Percentiles rank a stretch among this genome's conserved stretches.
Evolutionary conservation across 2,113 vertebrate genomes (phyloP).

Genomic region (Cyphomyrus discorhynchus): DNA sequence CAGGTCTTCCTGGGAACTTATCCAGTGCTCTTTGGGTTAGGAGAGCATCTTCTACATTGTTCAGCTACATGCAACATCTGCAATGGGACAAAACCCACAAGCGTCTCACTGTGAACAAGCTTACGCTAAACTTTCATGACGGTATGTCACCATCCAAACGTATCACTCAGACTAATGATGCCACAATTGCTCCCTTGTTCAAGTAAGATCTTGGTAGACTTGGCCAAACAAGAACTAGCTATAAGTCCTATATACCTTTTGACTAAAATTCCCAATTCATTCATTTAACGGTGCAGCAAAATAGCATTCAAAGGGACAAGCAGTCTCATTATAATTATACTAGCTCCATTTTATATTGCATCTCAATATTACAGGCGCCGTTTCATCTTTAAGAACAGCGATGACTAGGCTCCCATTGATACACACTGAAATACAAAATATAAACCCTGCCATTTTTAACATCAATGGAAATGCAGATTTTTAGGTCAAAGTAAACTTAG

Average conservation of each 20-base stretch:
- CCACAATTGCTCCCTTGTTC: not conserved
- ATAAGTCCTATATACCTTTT: not conserved
- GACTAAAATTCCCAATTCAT: not conserved
- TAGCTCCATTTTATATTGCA: not conserved
- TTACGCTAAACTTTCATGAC: no score
- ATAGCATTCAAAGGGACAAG: not conserved
- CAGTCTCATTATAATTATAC: not conserved
- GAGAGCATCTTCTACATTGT: not conserved
- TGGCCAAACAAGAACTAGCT: not conserved
- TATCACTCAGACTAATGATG: not conserved
- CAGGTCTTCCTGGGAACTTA: not conserved
- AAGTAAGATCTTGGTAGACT: not conserved
- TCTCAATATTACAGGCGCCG: not conserved
- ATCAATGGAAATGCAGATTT: conserved; percentile 5
- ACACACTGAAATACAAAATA: not conserved
- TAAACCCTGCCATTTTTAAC: conserved; percentile 10
- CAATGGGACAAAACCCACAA: not conserved
- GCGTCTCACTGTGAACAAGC: not conserved
- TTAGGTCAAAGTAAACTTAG: conserved; percentile 8
- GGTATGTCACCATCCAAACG: not conserved
- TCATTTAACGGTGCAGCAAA: not conserved
- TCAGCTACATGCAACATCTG: not conserved
- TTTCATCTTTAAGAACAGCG: not conserved
- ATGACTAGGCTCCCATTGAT: not conserved
- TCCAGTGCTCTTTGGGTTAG: not conserved